Evolutionary conservation across 2,888 invertebrate species (phyloP), one percentile per base, ranked within the genome.

Genomic region (Drosophila anomalata): DNA sequence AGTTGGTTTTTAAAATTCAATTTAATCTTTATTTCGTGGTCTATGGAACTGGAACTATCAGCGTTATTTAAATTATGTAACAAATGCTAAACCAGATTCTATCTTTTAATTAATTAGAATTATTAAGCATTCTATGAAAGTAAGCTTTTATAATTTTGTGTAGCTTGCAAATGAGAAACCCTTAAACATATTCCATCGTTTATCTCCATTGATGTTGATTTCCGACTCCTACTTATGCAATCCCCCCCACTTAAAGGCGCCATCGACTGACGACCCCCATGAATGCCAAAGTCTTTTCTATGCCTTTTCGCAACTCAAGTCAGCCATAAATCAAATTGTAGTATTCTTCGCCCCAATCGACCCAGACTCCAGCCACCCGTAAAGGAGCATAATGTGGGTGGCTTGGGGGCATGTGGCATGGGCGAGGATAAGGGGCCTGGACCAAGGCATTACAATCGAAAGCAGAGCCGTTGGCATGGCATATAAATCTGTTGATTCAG

Each of bases 401-500:
- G 22, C 22, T 24, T 24, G 22, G 63, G 62, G 46, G 46, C 46
- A 65, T 70, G 62, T 12, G 14, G 20, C 6, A 48, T 52, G 31
- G 36, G 53, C 50, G 51, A 29, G 29, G 29, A 29, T 29, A 29
- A 29, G 61, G 58, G 59, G 44, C 55, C 55, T 70, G 83, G 41
- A 29, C 33, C 61, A 8, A 20, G 39, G 61, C 75, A 68, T 50
- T 70, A 80, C 77, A 86, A 79, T 75, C 52, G 50, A 65, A 71
- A 71, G 69, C 57, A 74, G 70, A 29, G 78, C 63, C 88, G 70
- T 81, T 61, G 79, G 75, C 77, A 88, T 80, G 69, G 85, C 82
- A 52, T 65, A 75, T 57, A 80, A 86, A 89, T 89, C 89, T 86
- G 86, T 86, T 86, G 86, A 86, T 84, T 86, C 89, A 88, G 81